Evolutionary conservation across 2,113 vertebrate genomes (phyloP).

Genomic region (Peromyscus californicus): DNA sequence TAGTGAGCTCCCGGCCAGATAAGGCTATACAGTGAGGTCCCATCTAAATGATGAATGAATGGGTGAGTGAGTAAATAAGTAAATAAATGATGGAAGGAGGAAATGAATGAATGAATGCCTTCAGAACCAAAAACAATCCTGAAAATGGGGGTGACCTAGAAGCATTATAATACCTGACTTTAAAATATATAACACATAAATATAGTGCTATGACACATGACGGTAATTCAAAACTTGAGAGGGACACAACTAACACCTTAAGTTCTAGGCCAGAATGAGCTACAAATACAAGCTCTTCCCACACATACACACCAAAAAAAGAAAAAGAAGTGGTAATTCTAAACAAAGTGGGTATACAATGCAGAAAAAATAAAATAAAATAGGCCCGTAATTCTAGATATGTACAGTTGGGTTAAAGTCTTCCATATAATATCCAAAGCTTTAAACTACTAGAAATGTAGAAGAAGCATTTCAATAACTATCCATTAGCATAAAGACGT

Average conservation of each 20-base stretch:
- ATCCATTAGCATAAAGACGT: not conserved
- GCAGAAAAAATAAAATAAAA: not conserved
- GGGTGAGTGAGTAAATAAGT: too few relatives aligned
- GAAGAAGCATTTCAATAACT: not conserved
- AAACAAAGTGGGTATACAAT: not conserved
- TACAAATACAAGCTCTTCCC: not conserved
- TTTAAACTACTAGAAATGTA: not conserved
- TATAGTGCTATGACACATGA: not conserved
- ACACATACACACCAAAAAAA: too few relatives aligned
- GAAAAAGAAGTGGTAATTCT: not conserved
- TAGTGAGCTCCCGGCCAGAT: not conserved
- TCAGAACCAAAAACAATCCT: not conserved
- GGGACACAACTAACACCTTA: not conserved
- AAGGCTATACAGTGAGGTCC: not conserved
- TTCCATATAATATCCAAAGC: not conserved
- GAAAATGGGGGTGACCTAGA: not conserved
- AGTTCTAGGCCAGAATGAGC: not conserved
- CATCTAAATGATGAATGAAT: not conserved
- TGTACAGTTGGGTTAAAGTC: not conserved
- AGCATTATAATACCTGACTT: not conserved
- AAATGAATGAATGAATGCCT: not conserved
- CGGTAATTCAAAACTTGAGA: not conserved
- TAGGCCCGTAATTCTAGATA: not conserved
- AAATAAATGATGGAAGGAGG: too few relatives aligned
- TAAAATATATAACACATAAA: not conserved